A percentile compares a stretch with the other conserved stretches of the same genome.
These are phyloP conservation scores for Chrysolina americana DNA, from an alignment of 2,888 invertebrate species.

Conservation along the genomic window DNA sequence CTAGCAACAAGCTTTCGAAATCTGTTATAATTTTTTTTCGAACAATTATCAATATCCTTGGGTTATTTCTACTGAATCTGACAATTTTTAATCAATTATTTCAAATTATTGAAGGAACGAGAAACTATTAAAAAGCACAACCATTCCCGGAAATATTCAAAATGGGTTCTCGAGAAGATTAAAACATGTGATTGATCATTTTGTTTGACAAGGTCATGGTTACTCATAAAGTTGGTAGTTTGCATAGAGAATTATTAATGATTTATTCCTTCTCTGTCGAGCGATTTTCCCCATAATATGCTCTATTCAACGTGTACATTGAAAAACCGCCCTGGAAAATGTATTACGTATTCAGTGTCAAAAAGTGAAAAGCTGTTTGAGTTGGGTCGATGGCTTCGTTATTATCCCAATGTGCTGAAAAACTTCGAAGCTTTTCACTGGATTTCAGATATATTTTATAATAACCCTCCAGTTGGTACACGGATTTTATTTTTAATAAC, in stretches of 20 bases:
- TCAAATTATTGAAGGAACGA: neutral
- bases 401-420: neutral
- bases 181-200: neutral
- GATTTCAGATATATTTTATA: no score
- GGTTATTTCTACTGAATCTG: no score
- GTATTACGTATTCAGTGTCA: neutral
- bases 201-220: conserved; percentile 10
- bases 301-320: neutral
- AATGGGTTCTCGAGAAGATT: neutral
- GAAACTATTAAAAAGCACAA: neutral
- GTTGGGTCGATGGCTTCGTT: neutral
- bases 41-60: no score
- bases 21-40: no score
- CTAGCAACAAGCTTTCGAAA: no score
- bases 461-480: no score
- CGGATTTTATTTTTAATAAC: no score
- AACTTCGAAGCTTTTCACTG: no score
- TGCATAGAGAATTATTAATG: neutral
- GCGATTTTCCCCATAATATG: neutral
- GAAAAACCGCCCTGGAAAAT: neutral
- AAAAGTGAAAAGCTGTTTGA: neutral
- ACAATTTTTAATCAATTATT: neutral
- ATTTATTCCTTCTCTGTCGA: neutral
- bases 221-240: neutral
- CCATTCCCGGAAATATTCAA: neutral